phyloP scores from a whole-genome alignment of 2,888 invertebrate genomes.

The Aphidoletes aphidimyza region DNA sequence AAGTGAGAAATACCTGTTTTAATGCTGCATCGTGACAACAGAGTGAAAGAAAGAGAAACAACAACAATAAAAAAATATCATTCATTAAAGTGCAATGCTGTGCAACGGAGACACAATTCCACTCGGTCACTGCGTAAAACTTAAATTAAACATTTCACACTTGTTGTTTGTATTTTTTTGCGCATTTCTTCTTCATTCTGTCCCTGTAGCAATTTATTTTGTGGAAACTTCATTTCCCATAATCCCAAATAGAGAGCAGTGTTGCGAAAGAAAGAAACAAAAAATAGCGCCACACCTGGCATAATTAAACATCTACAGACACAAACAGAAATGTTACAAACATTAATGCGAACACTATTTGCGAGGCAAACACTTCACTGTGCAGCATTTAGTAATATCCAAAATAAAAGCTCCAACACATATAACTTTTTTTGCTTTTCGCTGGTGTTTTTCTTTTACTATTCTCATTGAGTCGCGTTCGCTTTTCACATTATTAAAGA shows the following conservation, averaged over 20 bases:
- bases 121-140: conserved; percentile 41
- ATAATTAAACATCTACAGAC: neutral
- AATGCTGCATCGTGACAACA: neutral
- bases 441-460: too few species aligned
- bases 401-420: too few species aligned
- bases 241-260: conserved; percentile 30
- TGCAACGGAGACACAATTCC: conserved; percentile 12
- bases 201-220: neutral
- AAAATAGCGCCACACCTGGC: neutral
- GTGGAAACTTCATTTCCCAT: conserved; percentile 27
- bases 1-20: neutral
- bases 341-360: neutral
- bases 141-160: conserved; percentile 51
- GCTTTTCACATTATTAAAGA: too few species aligned
- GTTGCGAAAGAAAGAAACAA: neutral
- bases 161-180: conserved; percentile 41
- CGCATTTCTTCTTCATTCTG: conserved; percentile 10
- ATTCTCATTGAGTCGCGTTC: too few species aligned
- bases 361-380: too few species aligned
- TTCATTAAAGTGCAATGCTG: neutral
- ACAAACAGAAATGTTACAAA: neutral
- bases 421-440: too few species aligned
- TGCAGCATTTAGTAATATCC: too few species aligned
- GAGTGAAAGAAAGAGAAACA: neutral
- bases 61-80: too few species aligned